Base-by-base conservation (phyloP, 2,888 invertebrate species). In the Cryptosula pallasiana region DNA sequence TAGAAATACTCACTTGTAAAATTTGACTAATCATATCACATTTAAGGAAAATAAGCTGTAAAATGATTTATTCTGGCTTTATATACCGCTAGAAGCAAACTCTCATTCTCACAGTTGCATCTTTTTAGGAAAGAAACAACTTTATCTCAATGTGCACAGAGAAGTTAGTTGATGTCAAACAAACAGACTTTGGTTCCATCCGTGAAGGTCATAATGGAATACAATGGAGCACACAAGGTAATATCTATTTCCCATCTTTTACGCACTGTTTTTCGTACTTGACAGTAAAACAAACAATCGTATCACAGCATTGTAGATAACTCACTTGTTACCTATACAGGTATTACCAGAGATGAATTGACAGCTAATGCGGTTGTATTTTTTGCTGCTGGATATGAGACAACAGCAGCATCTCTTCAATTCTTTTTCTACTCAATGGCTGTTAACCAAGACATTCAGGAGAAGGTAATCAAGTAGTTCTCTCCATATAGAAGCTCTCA, bases 371-470 rank as follows among this genome's bases (percentile, higher is more conserved):
- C 71, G 16, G 20, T 72, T 36, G 1, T 70, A 16, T 72, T 73
- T 34, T 71, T 73, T 32, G n/a, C 55, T 35, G 73, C 72, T 9
- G 73, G 72, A 3, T 73, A 71, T 32, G 73, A 73, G 23, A 73
- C 72, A 3, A 73, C 72, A 1, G 57, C 71, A 1, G 36, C 71
- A 1, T 25, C 73, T 1, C 20, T 73, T 2, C 5, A 27, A 1
- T 72, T 72, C 55, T 45, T 72, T 5, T 27, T 72, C 35, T 72
- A 73, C 35, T 25, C 55, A 1, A 25, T 73, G 70, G 73, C 73
- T 13, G 32, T 29, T 1, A 25, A 71, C 57, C 73, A 58, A 13
- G 73, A 73, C 9, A 34, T 71, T 0, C 73, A 73, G 71, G 45
- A 73, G 54, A 70, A 72, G 57, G 35, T 73, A 57, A 23, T n/a